Percentiles rank a stretch among this genome's conserved stretches.
Conservation (phyloP, 2,113 vertebrate genomes). For the Hemichromis elongatus region DNA sequence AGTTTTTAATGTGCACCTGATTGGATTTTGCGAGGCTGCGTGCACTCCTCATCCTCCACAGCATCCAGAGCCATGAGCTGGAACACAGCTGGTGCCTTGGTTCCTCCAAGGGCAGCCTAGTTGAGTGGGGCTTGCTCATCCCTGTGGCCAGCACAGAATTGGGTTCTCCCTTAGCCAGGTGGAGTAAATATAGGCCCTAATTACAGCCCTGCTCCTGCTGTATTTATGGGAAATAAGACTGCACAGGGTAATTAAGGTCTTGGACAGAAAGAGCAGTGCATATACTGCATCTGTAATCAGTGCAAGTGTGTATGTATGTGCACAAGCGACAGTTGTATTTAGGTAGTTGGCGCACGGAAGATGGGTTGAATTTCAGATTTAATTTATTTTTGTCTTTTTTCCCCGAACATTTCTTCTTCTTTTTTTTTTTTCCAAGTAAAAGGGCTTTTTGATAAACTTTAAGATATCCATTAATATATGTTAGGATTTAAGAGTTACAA, state of each 20-base stretch:
- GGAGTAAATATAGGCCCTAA: constrained; percentile 65
- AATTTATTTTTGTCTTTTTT: background rate
- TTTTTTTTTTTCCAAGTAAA: background rate
- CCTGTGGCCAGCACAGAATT: constrained; percentile 24
- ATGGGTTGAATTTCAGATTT: background rate
- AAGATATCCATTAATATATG: background rate
- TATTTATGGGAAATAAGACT: constrained; percentile 66
- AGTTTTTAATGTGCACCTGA: background rate
- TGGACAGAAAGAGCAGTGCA: constrained; percentile 43
- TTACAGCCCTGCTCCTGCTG: constrained; percentile 52
- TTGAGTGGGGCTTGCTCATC: constrained; percentile 38
- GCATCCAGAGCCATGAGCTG: background rate
- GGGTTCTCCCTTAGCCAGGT: constrained; percentile 60
- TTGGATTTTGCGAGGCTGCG: background rate
- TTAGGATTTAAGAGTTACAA: background rate
- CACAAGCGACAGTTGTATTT: constrained; percentile 40
- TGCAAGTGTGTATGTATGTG: constrained; percentile 13
- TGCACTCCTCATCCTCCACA: background rate
- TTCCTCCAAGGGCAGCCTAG: background rate
- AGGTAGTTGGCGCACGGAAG: constrained; percentile 25
- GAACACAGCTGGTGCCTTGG: constrained; percentile 2
- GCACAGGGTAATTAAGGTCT: constrained; percentile 61
- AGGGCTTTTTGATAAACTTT: background rate
- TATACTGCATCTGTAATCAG: constrained; percentile 67
- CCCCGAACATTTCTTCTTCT: background rate